These are phyloP conservation scores for Orchesella flavescens DNA, from an alignment of 2,888 invertebrate genomes.

Conservation along the genomic window DNA sequence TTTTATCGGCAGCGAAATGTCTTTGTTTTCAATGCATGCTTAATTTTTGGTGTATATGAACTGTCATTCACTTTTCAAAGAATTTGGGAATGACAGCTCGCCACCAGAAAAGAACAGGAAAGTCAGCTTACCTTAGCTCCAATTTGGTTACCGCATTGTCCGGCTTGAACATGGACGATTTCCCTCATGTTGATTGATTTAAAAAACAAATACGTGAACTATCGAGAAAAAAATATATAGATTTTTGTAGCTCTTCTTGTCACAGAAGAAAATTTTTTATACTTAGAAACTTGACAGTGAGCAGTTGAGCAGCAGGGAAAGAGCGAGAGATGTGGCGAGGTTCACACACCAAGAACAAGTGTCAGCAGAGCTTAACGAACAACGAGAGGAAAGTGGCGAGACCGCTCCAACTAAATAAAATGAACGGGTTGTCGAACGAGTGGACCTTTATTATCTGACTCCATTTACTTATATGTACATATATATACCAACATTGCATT, in stretches of 20 bases:
- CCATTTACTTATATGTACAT: conserved; percentile 36
- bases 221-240: conserved; percentile 5
- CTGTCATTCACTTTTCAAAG: neutral
- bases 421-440: conserved; percentile 36
- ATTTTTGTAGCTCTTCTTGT: neutral
- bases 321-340: conserved; percentile 57
- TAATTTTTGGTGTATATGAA: neutral
- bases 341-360: conserved; percentile 65
- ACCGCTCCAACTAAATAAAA: conserved; percentile 40
- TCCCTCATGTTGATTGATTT: conserved; percentile 85
- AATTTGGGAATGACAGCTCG: neutral
- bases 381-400: conserved; percentile 50
- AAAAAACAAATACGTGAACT: conserved; percentile 3
- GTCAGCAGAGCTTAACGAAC: conserved; percentile 63
- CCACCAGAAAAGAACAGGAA: neutral
- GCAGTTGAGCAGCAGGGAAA: conserved; percentile 10
- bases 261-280: conserved; percentile 1
- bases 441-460: conserved; percentile 45
- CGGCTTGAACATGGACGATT: conserved; percentile 95
- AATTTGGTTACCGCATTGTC: conserved; percentile 97
- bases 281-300: conserved; percentile 36
- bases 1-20: too few relatives aligned
- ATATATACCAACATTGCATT: neutral
- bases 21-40: too few relatives aligned
- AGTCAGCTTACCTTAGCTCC: conserved; percentile 86